Evolutionary conservation across 2,797 vertebrate genomes (phyloP).

Genomic region (Chaetophractus vellerosus): DNA sequence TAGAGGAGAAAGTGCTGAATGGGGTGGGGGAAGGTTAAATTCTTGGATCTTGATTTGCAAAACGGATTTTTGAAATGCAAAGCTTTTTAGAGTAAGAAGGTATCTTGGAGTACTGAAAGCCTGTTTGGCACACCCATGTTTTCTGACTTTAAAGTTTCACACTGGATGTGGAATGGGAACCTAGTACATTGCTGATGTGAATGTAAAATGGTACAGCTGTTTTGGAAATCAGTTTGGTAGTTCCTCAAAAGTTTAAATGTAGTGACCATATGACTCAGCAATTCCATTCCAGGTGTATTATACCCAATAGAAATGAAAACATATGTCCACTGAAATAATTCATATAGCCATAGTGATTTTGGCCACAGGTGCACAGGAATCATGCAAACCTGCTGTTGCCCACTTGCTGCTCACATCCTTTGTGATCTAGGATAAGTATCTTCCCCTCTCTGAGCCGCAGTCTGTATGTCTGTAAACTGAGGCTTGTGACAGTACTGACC

Average conservation of each 20-base stretch:
- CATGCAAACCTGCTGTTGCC: not conserved
- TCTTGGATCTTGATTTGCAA: conserved; percentile 44
- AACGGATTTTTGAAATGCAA: not conserved
- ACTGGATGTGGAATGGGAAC: not conserved
- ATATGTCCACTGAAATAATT: not conserved
- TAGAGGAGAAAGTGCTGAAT: not conserved
- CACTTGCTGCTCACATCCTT: not conserved
- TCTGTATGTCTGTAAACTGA: not conserved
- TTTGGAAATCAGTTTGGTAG: too few relatives aligned
- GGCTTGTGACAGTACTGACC: not conserved
- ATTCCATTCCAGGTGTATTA: too few relatives aligned
- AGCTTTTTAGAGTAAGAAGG: not conserved
- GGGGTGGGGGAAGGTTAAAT: not conserved
- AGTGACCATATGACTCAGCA: too few relatives aligned
- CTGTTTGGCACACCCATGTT: not conserved
- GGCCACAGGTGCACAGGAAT: not conserved
- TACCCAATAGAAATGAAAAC: too few relatives aligned
- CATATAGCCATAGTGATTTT: not conserved
- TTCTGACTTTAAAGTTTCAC: conserved; percentile 38
- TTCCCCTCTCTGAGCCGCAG: not conserved
- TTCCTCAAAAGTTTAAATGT: too few relatives aligned
- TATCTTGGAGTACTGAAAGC: not conserved
- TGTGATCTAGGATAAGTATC: not conserved
- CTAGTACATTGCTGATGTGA: too few relatives aligned
- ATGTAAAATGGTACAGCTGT: too few relatives aligned